Base-by-base conservation (phyloP, 2,888 invertebrate species). In the Tetragonisca angustula region DNA sequence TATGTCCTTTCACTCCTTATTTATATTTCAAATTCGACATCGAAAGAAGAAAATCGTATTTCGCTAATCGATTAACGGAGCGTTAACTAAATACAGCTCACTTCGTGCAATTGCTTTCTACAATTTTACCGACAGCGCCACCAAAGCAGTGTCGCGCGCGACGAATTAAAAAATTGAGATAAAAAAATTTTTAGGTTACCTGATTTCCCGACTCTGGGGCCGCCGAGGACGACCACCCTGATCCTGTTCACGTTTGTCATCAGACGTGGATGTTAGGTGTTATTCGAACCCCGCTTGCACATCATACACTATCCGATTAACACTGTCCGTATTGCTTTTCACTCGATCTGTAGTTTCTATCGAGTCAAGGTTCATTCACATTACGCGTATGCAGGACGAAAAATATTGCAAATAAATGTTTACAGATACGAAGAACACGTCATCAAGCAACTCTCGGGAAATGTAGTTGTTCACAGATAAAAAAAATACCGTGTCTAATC, bases 201-300 rank as follows among this genome's bases (percentile, higher is more conserved):
- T 95, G 97, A 97, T 95, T 97, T 97, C 93, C 97, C 97, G 94
- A 97, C 97, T 93, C 96, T 95, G 92, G 97, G 96, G 94, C 97
- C 96, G 93, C 97, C 97, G 94, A 97, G 95, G 94, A 97, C 97
- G 95, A 97, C 97, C 95, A 97, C 97, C 95, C 97, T 96, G 95
- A 97, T 97, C 95, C 97, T 96, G 95, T 96, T 97, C 94, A 97
- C 96, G 95, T 97, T 97, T 95, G 97, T 97, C 97, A 97, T 97
- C 92, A 91, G 91, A 90, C 88, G 89, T 72, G 80, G 84, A 81
- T 79, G 84, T 91, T 89, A 92, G 79, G 91, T 92, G 85, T 91
- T 93, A 88, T 92, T 90, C 84, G 89, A 78, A 36, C 73, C 82
- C 75, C 67, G 79, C 79, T 83, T 83, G 56, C 84, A 81, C 89